phyloP scores from a whole-genome alignment of 2,113 vertebrate species.

The Rafetus swinhoei region DNA sequence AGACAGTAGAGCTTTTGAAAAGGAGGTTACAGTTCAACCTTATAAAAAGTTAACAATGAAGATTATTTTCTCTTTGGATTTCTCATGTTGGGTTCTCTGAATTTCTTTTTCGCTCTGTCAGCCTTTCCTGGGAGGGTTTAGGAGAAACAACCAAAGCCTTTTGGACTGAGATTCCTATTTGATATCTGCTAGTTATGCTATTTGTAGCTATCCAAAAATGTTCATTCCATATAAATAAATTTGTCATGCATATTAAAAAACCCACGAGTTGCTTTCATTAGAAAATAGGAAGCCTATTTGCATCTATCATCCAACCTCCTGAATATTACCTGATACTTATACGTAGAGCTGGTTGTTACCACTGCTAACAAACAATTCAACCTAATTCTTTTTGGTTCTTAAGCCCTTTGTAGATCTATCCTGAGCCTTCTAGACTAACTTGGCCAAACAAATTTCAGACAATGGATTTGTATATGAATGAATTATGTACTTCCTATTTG shows the following conservation, averaged over 20 bases:
- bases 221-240: conserved; percentile 39
- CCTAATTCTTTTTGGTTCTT: not conserved
- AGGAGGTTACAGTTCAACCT: not conserved
- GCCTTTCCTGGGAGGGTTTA: not conserved
- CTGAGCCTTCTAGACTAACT: not conserved
- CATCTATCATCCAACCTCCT: not conserved
- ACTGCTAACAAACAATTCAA: not conserved
- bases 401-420: not conserved
- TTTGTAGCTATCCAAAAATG: conserved; percentile 20
- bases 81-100: rapidly evolving
- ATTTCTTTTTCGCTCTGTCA: not conserved
- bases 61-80: too few relatives aligned
- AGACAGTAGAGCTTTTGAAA: not conserved
- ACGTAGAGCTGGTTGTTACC: rapidly evolving
- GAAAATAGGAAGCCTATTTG: not conserved
- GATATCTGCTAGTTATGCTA: conserved; percentile 36
- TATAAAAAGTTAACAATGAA: not conserved
- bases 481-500: rapidly evolving
- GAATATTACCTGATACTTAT: too few relatives aligned
- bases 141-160: conserved; percentile 20
- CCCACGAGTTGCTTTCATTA: not conserved
- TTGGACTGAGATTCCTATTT: conserved; percentile 12
- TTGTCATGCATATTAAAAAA: conserved; percentile 20
- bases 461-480: rapidly evolving
- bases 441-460: not conserved